Percentiles rank a stretch among this genome's conserved stretches.
Evolutionary conservation across 2,797 vertebrate genomes (phyloP).

Genomic region (Botia kubotai): DNA sequence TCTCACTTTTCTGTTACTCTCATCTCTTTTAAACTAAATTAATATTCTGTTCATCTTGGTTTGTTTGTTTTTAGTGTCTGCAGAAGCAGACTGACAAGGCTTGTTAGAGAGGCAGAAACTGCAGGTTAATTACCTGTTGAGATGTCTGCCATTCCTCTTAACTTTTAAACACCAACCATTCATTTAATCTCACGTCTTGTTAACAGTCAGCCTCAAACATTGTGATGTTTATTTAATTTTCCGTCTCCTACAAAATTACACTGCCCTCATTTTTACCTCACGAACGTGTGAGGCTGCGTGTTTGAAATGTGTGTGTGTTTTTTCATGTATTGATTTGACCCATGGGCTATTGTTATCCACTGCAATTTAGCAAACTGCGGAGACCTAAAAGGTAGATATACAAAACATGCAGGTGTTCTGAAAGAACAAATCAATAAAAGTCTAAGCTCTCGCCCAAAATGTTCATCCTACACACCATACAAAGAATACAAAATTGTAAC

Average conservation of each 20-base stretch:
- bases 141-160: constrained; percentile 47
- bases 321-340: constrained; percentile 45
- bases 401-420: constrained; percentile 14
- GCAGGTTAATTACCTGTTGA: constrained; percentile 59
- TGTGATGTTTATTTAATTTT: background rate
- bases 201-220: constrained; percentile 24
- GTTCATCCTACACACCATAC: too few species aligned
- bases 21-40: constrained; percentile 37
- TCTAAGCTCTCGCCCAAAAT: too few species aligned
- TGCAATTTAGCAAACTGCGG: constrained; percentile 20
- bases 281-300: background rate
- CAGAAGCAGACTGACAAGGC: constrained; percentile 34
- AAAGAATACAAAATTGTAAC: too few species aligned
- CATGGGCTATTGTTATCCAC: constrained; percentile 42
- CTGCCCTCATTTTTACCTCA: background rate
- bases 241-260: background rate
- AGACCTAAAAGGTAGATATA: constrained; percentile 37
- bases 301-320: constrained; percentile 42
- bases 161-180: constrained; percentile 46
- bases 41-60: constrained; percentile 53
- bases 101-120: constrained; percentile 55
- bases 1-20: constrained; percentile 6
- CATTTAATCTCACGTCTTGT: constrained; percentile 46
- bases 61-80: constrained; percentile 40
- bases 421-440: constrained; percentile 45